phyloP scores from a whole-genome alignment of 2,888 invertebrate genomes.

The Trachelus tabidus region DNA sequence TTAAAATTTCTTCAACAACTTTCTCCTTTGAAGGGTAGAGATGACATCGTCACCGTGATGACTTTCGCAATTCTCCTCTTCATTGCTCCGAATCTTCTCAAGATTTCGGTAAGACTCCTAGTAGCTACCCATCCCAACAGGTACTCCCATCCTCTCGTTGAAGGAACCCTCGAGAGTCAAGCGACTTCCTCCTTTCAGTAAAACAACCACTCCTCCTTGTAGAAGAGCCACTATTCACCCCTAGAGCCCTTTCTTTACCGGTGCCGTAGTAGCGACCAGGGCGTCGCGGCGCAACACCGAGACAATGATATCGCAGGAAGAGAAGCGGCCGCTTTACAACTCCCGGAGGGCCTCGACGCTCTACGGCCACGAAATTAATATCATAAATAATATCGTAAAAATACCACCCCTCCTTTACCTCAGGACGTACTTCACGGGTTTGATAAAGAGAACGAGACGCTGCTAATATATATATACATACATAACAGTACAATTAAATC shows the following conservation, averaged over 20 bases:
- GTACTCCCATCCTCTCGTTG: no score
- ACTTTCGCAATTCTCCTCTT: conserved; percentile 23
- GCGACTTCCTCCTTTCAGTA: conserved; percentile 51
- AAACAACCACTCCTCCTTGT: conserved; percentile 34
- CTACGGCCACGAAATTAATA: conserved; percentile 60
- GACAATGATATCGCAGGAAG: conserved; percentile 64
- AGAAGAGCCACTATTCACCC: conserved; percentile 58
- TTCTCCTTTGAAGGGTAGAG: conserved; percentile 2
- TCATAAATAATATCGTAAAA: conserved; percentile 66
- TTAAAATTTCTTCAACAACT: no score
- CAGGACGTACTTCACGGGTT: not conserved
- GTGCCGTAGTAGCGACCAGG: conserved; percentile 31
- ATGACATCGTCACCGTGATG: conserved; percentile 11
- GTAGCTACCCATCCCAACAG: no score
- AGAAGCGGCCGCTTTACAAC: conserved; percentile 61
- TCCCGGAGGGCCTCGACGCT: conserved; percentile 53
- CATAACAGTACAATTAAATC: no score
- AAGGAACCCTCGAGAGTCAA: no score
- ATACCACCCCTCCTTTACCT: conserved; percentile 41
- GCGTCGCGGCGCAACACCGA: conserved; percentile 41
- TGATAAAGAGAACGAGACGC: no score
- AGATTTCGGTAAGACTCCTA: no score
- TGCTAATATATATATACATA: no score
- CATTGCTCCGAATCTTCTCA: no score
- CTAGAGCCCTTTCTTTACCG: conserved; percentile 56